A percentile compares a stretch with the other conserved stretches of the same genome.
Conservation (phyloP, 1,140 invertebrate species). For the Anastrepha obliqua region DNA sequence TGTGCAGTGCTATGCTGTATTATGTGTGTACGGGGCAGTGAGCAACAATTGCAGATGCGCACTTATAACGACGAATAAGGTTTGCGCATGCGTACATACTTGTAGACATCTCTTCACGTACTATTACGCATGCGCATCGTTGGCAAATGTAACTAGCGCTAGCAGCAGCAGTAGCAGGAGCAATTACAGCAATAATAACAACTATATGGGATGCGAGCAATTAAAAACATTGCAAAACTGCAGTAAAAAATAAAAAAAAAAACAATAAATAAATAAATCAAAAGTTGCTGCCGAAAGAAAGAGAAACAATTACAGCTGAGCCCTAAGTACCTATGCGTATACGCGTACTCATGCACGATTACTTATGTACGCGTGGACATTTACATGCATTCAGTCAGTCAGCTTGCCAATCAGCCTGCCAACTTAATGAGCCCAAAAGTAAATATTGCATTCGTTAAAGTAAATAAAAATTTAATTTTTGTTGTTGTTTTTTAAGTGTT, state of each 20-base stretch:
- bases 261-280: background rate
- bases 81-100: background rate
- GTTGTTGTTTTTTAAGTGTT: no score
- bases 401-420: background rate
- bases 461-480: background rate
- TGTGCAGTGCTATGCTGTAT: background rate
- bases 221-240: conserved; percentile 29
- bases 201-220: background rate
- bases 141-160: background rate
- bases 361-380: no score
- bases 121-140: background rate
- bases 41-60: conserved; percentile 38
- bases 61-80: background rate
- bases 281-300: background rate
- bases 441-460: background rate
- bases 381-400: no score
- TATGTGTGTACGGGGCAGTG: background rate
- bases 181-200: background rate
- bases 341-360: background rate
- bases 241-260: background rate
- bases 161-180: background rate
- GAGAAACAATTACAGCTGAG: background rate
- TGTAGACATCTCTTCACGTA: background rate
- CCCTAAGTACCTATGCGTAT: background rate
- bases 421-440: background rate